Conservation (phyloP, 2,113 vertebrate species). For the Pseudopodoces humilis region DNA sequence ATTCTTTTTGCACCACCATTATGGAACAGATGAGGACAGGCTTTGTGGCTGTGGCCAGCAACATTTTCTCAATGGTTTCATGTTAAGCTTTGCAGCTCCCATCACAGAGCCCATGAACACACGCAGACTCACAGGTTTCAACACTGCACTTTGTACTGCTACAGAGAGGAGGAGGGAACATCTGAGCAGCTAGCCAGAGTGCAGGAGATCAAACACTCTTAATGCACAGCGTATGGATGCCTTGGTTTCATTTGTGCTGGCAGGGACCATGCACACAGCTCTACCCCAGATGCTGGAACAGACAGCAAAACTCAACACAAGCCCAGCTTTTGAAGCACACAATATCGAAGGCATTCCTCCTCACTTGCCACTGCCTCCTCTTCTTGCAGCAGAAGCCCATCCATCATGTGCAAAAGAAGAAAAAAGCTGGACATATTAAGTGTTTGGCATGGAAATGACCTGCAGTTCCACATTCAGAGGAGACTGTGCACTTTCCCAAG, state of each 20-base stretch:
- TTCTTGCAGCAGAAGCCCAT: background rate
- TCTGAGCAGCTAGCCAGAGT: background rate
- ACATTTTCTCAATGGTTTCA: background rate
- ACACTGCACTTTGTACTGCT: background rate
- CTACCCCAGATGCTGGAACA: background rate
- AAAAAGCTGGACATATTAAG: background rate
- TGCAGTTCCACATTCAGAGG: background rate
- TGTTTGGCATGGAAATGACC: background rate
- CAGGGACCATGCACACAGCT: background rate
- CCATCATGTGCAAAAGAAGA: background rate
- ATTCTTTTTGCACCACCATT: background rate
- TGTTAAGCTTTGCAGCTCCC: background rate
- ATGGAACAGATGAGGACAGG: background rate
- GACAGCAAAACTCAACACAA: background rate
- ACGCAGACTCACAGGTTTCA: background rate
- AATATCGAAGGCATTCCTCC: background rate
- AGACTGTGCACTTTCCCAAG: background rate
- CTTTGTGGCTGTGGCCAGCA: background rate
- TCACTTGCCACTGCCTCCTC: background rate
- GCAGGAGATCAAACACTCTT: constrained; percentile 33
- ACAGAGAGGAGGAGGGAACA: background rate
- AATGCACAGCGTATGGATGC: constrained; percentile 33
- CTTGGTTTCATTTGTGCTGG: constrained; percentile 42
- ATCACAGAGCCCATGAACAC: background rate
- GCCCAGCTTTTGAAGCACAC: background rate